phyloP scores from a whole-genome alignment of 2,113 vertebrate species.

The Thermophis baileyi region DNA sequence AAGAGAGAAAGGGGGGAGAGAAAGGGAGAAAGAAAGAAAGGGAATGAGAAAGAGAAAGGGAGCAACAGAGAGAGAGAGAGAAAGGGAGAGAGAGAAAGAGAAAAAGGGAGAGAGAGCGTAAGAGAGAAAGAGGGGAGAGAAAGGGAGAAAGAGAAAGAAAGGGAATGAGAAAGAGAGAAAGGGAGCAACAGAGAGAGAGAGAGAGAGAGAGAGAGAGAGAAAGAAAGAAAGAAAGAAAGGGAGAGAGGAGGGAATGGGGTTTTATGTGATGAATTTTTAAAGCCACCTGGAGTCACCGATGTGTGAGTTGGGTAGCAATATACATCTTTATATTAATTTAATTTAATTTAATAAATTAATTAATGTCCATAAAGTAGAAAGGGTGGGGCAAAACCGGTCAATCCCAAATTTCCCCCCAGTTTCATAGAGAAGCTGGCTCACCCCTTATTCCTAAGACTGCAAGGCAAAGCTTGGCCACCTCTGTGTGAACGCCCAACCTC shows the following conservation, averaged over 20 bases:
- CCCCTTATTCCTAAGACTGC: not conserved
- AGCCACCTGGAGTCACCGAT: not conserved
- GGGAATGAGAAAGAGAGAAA: too few species aligned
- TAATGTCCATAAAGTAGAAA: not conserved
- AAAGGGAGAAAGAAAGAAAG: too few species aligned
- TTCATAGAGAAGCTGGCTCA: not conserved
- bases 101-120: too few species aligned
- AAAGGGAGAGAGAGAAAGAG: too few species aligned
- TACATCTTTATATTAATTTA: not conserved
- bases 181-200: too few species aligned
- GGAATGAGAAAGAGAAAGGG: too few species aligned
- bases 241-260: fast-evolving
- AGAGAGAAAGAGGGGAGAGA: too few species aligned
- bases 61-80: too few species aligned
- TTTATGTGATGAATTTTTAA: not conserved
- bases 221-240: too few species aligned
- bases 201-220: too few species aligned
- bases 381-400: not conserved
- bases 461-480: not conserved
- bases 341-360: not conserved
- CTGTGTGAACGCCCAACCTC: not conserved
- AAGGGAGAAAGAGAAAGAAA: too few species aligned
- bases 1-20: too few species aligned
- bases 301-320: not conserved
- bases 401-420: not conserved